phyloP scores from a whole-genome alignment of 37 sponge, comb jelly and placozoan genomes.

The Ephydatia muelleri region DNA sequence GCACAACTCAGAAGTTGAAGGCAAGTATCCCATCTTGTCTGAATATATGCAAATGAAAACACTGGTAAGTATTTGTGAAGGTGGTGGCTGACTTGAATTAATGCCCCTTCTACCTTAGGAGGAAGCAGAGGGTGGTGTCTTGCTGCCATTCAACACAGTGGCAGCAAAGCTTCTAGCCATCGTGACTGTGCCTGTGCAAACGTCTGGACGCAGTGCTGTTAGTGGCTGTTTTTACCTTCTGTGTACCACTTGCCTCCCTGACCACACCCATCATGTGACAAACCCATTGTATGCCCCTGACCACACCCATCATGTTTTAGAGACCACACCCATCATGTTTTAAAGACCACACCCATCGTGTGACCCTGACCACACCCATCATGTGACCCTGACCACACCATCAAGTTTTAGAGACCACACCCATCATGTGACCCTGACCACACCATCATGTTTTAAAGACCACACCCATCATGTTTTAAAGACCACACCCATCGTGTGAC shows the following conservation, averaged over 20 bases:
- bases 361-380: background rate
- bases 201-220: background rate
- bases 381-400: background rate
- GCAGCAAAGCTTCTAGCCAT: constrained; percentile 81
- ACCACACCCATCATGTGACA: background rate
- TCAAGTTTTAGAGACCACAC: background rate
- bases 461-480: background rate
- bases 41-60: constrained; percentile 70
- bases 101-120: constrained; percentile 33
- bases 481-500: background rate
- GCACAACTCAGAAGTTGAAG: constrained; percentile 57
- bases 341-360: background rate
- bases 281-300: background rate
- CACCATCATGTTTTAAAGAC: background rate
- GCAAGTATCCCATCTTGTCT: constrained; percentile 62
- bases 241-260: constrained; percentile 1
- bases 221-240: constrained; percentile 10
- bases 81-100: background rate
- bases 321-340: background rate
- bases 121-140: constrained; percentile 46
- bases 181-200: constrained; percentile 75
- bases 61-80: constrained; percentile 43
- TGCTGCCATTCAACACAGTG: constrained; percentile 74
- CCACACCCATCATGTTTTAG: background rate
- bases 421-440: background rate